phyloP scores from a whole-genome alignment of 2,113 vertebrate species.

The Macaca fascicularis region T2T-MFA8v1.1 NC_088395.1:22759001-22759500 shows the following conservation, averaged over 20 bases:
- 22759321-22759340: background rate
- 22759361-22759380: background rate
- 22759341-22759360: background rate
- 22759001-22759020: slow-evolving; percentile 12
- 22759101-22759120: background rate
- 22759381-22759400: background rate
- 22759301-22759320: background rate
- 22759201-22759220: background rate
- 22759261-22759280: background rate
- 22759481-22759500: background rate
- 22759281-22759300: background rate
- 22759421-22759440: background rate
- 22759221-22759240: background rate
- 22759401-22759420: background rate
- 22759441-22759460: background rate
- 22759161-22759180: background rate
- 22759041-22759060: background rate
- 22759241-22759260: background rate
- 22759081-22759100: background rate
- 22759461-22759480: background rate
- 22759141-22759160: background rate
- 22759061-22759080: background rate
- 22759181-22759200: background rate
- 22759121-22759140: background rate
- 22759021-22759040: background rate